Base-by-base conservation (phyloP, 2,797 vertebrate species). In the Lacerta agilis region DNA sequence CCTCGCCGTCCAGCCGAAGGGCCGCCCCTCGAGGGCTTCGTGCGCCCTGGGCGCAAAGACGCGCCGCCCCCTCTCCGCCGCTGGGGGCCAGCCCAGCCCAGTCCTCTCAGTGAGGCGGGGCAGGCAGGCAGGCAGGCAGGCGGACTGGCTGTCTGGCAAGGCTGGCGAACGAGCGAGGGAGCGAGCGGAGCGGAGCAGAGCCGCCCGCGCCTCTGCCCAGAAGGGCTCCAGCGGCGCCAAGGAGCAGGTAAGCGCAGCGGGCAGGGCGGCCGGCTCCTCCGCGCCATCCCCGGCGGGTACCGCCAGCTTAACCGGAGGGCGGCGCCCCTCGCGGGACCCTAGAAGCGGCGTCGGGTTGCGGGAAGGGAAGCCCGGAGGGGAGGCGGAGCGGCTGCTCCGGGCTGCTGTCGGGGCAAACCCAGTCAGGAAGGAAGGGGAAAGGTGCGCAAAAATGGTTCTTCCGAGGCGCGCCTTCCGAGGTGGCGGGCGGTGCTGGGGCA, bases 31-130 rank as follows among this genome's bases (percentile, higher is more conserved):
- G 82, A 66, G 64, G 79, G 82, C 80, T 83, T 15, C 92, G 87
- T 71, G 84, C 86, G 86, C 88, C 93, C 88, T 79, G 92, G 78
- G 88, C 90, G 89, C 86, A 88, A 88, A 89, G 71, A 79, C 41
- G 80, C 45, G 1, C 45, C 84, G 69, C 86, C 36, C 83, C 81
- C 1, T 69, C 66, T 83, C 10, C 27, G 76, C 76, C 3, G 76
- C 75, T 1, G 76, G 75, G 82, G 87, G 18, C 81, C 33, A 5
- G 33, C 17, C 23, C 49, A 64, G 69, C 86, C 55, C 75, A 38
- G 27, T 76, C 43, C 85, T 9, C 17, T 10, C 5, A 69, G 64
- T 5, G 27, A 17, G 78, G 33, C 58, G 27, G 75, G 11, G 83
- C 83, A 23, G 71, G 13, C 36, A 7, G 73, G 2, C 18, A 7